Evolutionary conservation across 1,140 invertebrate species (phyloP).

Genomic region (Diorhabda elongata): DNA sequence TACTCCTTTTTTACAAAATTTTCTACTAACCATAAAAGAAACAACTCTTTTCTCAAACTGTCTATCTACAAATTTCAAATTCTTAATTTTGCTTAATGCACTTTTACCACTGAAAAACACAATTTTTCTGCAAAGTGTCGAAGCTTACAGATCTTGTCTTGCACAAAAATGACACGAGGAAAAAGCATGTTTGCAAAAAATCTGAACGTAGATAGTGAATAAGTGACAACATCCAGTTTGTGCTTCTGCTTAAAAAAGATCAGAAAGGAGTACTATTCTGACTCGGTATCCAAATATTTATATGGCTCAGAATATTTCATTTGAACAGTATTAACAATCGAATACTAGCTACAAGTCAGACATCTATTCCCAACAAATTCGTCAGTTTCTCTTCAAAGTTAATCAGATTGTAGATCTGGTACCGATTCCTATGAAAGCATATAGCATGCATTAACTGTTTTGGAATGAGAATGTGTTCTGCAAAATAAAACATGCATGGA

Average conservation of each 20-base stretch:
- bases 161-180: constrained; percentile 1
- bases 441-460: too few relatives aligned
- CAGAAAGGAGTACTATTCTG: too few relatives aligned
- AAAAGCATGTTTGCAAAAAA: constrained; percentile 11
- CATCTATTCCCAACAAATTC: too few relatives aligned
- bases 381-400: too few relatives aligned
- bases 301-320: too few relatives aligned
- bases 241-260: neutral
- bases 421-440: too few relatives aligned
- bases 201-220: constrained; percentile 1
- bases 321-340: too few relatives aligned
- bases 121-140: constrained; percentile 8
- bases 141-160: constrained; percentile 1
- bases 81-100: constrained; percentile 18
- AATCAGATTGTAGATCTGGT: too few relatives aligned
- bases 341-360: too few relatives aligned
- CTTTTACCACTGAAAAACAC: constrained; percentile 9
- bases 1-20: neutral
- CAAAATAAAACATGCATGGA: too few relatives aligned
- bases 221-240: neutral
- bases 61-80: constrained; percentile 9
- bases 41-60: constrained; percentile 8
- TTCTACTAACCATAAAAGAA: constrained; percentile 5
- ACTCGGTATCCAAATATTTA: too few relatives aligned
- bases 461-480: too few relatives aligned